Evolutionary conservation across 2,113 vertebrate genomes (phyloP), one percentile per base, ranked within the genome.

Genomic region (Rhea americana): DNA sequence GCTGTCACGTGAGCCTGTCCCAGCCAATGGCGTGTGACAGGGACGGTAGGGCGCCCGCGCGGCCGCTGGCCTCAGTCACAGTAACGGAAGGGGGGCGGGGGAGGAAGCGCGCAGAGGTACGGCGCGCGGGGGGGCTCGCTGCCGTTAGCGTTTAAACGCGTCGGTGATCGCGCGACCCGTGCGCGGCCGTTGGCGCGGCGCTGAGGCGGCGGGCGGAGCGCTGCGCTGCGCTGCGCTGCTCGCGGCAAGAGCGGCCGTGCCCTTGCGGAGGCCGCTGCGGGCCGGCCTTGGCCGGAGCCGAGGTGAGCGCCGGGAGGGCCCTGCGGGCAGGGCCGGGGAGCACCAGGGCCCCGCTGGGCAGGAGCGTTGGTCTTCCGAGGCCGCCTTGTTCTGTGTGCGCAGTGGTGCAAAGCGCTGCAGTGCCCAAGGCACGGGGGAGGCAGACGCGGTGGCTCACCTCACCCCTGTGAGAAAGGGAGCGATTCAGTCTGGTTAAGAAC

Each of bases 361-460:
- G 35, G 35, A 35, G 35, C 6, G 2, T 1, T 20, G 1, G 35
- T 21, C 19, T 43, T 9, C 2, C 1, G 20, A 11, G 39, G 2
- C 30, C 1, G 24, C 13, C 37, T 9, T 26, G 35, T 25, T 21
- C 5, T 3, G 16, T 3, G 26, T 4, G 8, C 8, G 3, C 1
- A 5, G 50, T 0, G 45, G 8, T 2, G 30, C 4, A 30, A 11
- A 24, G 75, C 43, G 13, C 50, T 19, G 81, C 9, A 4, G 18
- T 13, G 12, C 11, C 11, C 5, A 0, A 4, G 1, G 70, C 5
- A 0, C 1, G 6, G 0, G 3, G 67, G 13, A 13, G 28, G 13
- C 11, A 3, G 6, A 8, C 0, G 9, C 6, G 2, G 21, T 0
- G 2, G 66, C 21, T 14, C 5, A 0, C 4, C 19, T 18, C 19